A percentile compares a stretch with the other conserved stretches of the same genome.
Conservation (phyloP, 1,140 invertebrate species). For the Rhynchophorus ferrugineus region DNA sequence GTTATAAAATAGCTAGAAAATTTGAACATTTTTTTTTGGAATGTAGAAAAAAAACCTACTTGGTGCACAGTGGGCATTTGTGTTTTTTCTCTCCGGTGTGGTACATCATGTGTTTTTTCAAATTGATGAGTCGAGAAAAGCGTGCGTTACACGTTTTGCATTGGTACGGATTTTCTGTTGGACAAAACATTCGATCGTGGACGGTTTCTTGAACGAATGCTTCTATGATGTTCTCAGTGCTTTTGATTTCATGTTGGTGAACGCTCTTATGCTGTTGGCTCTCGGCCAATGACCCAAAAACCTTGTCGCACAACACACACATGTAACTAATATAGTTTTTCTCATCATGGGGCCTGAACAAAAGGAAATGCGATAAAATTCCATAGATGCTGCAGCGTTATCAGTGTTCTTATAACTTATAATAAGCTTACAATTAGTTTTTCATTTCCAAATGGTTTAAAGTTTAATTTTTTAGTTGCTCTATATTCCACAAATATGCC, state of each 20-base stretch:
- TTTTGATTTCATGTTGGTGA: conserved; percentile 6
- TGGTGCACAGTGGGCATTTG: conserved; percentile 27
- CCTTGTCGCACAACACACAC: conserved; percentile 21
- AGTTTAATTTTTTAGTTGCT: no score
- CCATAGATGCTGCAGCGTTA: no score
- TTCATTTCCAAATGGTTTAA: no score
- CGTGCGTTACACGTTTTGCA: conserved; percentile 25
- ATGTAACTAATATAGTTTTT: no score
- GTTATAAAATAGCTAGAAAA: no score
- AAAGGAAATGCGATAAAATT: no score
- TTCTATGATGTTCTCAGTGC: background rate
- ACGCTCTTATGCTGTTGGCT: background rate
- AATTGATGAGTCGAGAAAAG: conserved; percentile 25
- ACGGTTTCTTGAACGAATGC: no score
- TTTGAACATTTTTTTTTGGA: background rate
- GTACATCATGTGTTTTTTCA: conserved; percentile 26
- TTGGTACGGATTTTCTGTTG: conserved; percentile 7
- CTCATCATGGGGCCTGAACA: no score
- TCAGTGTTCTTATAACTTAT: no score
- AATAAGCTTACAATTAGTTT: no score
- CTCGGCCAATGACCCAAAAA: conserved; percentile 16
- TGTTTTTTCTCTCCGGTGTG: conserved; percentile 27
- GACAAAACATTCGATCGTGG: conserved; percentile 3
- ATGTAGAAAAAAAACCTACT: conserved; percentile 20
- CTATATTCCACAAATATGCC: no score